Evolutionary conservation across 2,888 invertebrate genomes (phyloP).

Genomic region (Nemapogon koenigi): DNA sequence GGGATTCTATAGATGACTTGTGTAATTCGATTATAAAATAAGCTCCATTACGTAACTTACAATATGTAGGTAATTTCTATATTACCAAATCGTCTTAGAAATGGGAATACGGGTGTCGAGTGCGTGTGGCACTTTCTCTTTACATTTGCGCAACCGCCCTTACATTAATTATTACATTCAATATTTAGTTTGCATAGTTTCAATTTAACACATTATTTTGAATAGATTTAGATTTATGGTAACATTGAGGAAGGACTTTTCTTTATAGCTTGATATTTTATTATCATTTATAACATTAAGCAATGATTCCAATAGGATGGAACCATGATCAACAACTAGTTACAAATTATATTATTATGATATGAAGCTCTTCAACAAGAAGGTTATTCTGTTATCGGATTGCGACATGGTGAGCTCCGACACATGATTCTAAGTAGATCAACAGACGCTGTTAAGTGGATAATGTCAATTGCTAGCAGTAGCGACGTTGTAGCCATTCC

Average conservation of each 20-base stretch:
- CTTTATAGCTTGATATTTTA: too few species aligned
- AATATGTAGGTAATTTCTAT: too few species aligned
- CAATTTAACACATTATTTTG: neutral
- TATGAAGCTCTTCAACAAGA: conserved; percentile 11
- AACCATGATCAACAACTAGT: conserved; percentile 7
- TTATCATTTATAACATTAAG: too few species aligned
- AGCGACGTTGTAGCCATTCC: conserved; percentile 19
- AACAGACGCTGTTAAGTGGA: conserved; percentile 53
- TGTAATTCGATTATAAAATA: too few species aligned
- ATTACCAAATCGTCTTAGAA: too few species aligned
- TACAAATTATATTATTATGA: too few species aligned
- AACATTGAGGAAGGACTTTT: too few species aligned
- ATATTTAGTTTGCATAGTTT: neutral
- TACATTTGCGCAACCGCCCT: conserved; percentile 26
- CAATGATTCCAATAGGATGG: too few species aligned
- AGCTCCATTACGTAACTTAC: too few species aligned
- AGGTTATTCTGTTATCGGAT: conserved; percentile 15
- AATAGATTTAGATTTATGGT: neutral
- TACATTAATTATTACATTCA: conserved; percentile 19
- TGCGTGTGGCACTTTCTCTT: conserved; percentile 28
- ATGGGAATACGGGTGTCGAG: conserved; percentile 25
- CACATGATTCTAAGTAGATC: conserved; percentile 21
- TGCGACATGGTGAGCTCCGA: conserved; percentile 13
- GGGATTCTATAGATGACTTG: too few species aligned
- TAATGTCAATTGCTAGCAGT: conserved; percentile 48